A percentile compares a stretch with the other conserved stretches of the same genome.
Conservation (phyloP, 1,140 invertebrate genomes). For the Papilio dardanus region DNA sequence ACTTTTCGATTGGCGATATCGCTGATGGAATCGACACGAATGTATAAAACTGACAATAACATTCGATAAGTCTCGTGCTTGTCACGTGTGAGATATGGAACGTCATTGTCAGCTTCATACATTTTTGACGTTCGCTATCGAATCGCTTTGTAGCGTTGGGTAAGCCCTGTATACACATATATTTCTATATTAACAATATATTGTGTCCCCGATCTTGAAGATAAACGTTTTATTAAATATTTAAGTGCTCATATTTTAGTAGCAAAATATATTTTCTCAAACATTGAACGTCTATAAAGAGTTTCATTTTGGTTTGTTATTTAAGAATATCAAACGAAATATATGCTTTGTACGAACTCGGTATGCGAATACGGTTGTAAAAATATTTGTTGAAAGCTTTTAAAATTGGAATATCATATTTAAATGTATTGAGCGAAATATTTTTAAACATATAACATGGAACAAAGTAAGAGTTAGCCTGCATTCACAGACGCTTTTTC, state of each 20-base stretch:
- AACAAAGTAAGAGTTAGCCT: too few species aligned
- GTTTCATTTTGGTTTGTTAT: conserved; percentile 7
- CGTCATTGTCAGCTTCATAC: too few species aligned
- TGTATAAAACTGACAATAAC: too few species aligned
- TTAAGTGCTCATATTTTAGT: conserved; percentile 15
- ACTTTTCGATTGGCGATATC: too few species aligned
- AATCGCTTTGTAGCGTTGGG: too few species aligned
- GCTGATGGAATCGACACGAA: too few species aligned
- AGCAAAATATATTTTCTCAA: not conserved
- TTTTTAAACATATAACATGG: not conserved
- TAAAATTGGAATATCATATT: not conserved
- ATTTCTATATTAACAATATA: not conserved
- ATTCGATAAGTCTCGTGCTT: too few species aligned
- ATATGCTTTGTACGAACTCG: not conserved
- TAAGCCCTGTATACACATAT: too few species aligned
- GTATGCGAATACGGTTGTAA: not conserved
- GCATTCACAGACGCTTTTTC: too few species aligned
- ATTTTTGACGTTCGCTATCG: too few species aligned
- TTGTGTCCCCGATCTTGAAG: not conserved
- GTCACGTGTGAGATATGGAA: too few species aligned
- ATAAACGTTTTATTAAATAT: conserved; percentile 22
- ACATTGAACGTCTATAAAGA: conserved; percentile 19
- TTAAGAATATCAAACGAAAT: conserved; percentile 9
- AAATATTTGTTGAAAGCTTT: conserved; percentile 14
- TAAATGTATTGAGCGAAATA: conserved; percentile 1